Percentiles rank a stretch among this genome's conserved stretches.
phyloP scores from a whole-genome alignment of 2,113 vertebrate species.

The Hoplias malabaricus region DNA sequence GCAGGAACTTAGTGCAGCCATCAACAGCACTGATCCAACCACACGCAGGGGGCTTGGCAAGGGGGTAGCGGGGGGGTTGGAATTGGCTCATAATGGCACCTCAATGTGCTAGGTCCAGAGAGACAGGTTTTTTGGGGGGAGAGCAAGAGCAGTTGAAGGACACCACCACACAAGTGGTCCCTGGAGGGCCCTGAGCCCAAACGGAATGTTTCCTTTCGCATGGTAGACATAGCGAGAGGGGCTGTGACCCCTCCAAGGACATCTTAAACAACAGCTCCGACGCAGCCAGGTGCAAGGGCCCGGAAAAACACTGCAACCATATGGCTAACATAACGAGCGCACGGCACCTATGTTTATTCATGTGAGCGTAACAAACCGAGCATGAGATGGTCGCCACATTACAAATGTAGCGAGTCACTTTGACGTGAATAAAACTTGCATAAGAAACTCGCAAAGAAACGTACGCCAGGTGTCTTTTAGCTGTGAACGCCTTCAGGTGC shows the following conservation, averaged over 20 bases:
- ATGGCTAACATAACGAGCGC: slow-evolving; percentile 50
- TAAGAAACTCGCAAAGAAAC: not conserved
- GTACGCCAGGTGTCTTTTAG: slow-evolving; percentile 32
- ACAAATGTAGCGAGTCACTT: slow-evolving; percentile 38
- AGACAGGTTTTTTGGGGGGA: slow-evolving; percentile 43
- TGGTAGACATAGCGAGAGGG: slow-evolving; percentile 38
- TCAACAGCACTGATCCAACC: slow-evolving; percentile 45
- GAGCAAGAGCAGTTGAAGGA: slow-evolving; percentile 49
- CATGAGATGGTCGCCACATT: slow-evolving; percentile 23
- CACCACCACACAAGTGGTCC: slow-evolving; percentile 45
- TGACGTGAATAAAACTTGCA: slow-evolving; percentile 41
- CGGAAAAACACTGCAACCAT: slow-evolving; percentile 52
- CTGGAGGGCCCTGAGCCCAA: slow-evolving; percentile 35
- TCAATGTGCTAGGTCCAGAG: slow-evolving; percentile 38
- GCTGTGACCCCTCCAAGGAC: slow-evolving; percentile 52
- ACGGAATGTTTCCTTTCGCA: slow-evolving; percentile 51
- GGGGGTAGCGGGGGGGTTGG: slow-evolving; percentile 31
- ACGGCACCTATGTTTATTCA: slow-evolving; percentile 50
- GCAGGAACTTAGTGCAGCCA: slow-evolving; percentile 38
- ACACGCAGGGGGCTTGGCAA: slow-evolving; percentile 18
- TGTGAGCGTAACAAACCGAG: slow-evolving; percentile 36
- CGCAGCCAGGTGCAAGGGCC: slow-evolving; percentile 33
- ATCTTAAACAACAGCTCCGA: slow-evolving; percentile 42
- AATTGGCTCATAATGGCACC: slow-evolving; percentile 45
- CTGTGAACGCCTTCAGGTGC: slow-evolving; percentile 35